Percentiles rank a stretch among this genome's conserved stretches.
These are phyloP conservation scores for Sebastes hubbsi DNA, from an alignment of 2,797 vertebrate genomes.

Conservation along the genomic window DNA sequence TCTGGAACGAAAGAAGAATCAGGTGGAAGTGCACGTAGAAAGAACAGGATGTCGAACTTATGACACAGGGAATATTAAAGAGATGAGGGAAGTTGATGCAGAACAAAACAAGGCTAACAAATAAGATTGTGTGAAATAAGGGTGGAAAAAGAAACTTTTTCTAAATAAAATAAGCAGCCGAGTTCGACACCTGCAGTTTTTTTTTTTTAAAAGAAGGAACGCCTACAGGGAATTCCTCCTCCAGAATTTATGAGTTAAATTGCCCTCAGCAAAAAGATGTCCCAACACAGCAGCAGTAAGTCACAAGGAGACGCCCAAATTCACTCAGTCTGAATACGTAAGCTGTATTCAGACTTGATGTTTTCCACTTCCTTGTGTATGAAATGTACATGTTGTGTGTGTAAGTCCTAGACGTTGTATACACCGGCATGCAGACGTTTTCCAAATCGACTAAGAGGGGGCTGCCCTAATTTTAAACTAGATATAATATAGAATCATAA, in stretches of 20 bases:
- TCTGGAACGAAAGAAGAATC: neutral
- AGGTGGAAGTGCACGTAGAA: neutral
- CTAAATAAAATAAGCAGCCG: conserved; percentile 19
- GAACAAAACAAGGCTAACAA: neutral
- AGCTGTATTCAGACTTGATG: conserved; percentile 25
- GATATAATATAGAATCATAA: neutral
- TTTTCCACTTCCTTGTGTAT: conserved; percentile 4
- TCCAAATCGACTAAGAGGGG: neutral
- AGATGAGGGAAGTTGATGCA: neutral
- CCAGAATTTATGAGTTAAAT: conserved; percentile 77
- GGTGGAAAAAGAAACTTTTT: neutral
- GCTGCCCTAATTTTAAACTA: neutral
- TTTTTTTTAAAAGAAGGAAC: conserved; percentile 53
- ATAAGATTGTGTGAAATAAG: neutral
- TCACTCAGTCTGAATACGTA: conserved; percentile 19
- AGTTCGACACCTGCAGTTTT: conserved; percentile 39
- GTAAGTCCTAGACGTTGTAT: neutral
- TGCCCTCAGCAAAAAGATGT: conserved; percentile 74
- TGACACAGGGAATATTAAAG: neutral
- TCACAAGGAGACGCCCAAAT: conserved; percentile 38
- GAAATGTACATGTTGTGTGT: neutral
- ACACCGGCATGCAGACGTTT: neutral
- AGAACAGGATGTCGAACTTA: too few relatives aligned
- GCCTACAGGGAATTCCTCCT: conserved; percentile 72
- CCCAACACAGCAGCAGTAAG: conserved; percentile 53